Evolutionary conservation across 2,113 vertebrate species (phyloP).

Genomic region (Thalassoma bifasciatum): DNA sequence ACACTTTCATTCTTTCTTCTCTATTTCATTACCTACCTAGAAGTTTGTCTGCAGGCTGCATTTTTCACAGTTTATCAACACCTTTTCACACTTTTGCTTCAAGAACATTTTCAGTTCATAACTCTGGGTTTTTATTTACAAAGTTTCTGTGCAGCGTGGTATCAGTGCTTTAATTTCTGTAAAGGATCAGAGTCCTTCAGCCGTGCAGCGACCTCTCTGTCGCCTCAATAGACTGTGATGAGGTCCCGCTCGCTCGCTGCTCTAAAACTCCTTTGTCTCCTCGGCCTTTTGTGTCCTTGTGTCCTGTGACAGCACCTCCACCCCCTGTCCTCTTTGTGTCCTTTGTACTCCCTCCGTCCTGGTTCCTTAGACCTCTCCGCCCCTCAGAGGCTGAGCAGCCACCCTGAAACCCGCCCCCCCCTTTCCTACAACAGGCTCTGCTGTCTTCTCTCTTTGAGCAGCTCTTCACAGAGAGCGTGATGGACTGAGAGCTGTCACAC

Average conservation of each 20-base stretch:
- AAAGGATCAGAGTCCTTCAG: background rate
- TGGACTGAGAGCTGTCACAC: background rate
- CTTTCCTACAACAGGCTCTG: conserved; percentile 10
- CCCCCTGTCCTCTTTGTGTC: conserved; percentile 60
- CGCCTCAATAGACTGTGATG: conserved; percentile 62
- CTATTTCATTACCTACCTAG: too few species aligned
- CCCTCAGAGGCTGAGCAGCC: conserved; percentile 37
- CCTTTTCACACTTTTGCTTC: too few species aligned
- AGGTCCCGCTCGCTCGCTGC: conserved; percentile 55
- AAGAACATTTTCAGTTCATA: too few species aligned
- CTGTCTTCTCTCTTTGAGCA: conserved; percentile 10
- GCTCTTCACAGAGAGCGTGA: background rate
- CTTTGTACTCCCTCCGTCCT: conserved; percentile 60
- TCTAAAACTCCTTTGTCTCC: conserved; percentile 58
- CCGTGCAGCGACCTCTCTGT: background rate
- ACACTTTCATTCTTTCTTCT: too few species aligned
- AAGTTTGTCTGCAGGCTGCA: too few species aligned
- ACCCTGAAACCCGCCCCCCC: conserved; percentile 20
- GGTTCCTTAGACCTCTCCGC: conserved; percentile 42
- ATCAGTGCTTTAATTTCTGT: background rate
- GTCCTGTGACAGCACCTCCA: conserved; percentile 46
- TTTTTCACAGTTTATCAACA: too few species aligned
- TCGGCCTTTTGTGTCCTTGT: conserved; percentile 67
- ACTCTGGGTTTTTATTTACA: too few species aligned
- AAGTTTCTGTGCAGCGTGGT: background rate